A percentile compares a stretch with the other conserved stretches of the same genome.
Evolutionary conservation across 2,797 vertebrate genomes (phyloP).

Genomic region (Onychomys leucogaster): DNA sequence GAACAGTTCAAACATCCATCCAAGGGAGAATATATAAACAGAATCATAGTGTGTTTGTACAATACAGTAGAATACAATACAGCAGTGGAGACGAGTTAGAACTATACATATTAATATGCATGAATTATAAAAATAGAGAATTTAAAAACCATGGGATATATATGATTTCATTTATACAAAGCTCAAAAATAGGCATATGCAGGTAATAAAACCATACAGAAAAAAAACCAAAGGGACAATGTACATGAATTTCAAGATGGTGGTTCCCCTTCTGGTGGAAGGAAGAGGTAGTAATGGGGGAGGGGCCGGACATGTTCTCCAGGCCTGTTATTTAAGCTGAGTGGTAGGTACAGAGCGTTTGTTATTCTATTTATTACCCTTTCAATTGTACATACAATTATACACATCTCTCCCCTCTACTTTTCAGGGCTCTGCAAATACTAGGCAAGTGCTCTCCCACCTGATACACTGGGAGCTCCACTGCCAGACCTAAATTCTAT

Average conservation of each 20-base stretch:
- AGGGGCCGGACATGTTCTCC: accelerated
- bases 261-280: not conserved
- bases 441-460: not conserved
- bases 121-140: conserved; percentile 2
- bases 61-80: not conserved
- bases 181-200: not conserved
- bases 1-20: not conserved
- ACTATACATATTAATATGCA: not conserved
- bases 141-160: not conserved
- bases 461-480: not conserved
- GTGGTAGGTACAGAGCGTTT: not conserved
- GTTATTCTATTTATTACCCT: not conserved
- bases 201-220: not conserved
- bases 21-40: not conserved
- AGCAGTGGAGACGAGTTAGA: not conserved
- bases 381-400: not conserved
- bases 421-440: not conserved
- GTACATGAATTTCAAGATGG: not conserved
- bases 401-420: not conserved
- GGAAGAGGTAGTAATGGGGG: no score
- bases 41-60: not conserved
- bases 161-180: not conserved
- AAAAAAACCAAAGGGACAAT: not conserved
- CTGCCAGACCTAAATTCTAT: not conserved
- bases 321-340: not conserved